These are phyloP conservation scores for Apodemus sylvaticus DNA, from an alignment of 2,113 vertebrate species.

Conservation along the genomic window DNA sequence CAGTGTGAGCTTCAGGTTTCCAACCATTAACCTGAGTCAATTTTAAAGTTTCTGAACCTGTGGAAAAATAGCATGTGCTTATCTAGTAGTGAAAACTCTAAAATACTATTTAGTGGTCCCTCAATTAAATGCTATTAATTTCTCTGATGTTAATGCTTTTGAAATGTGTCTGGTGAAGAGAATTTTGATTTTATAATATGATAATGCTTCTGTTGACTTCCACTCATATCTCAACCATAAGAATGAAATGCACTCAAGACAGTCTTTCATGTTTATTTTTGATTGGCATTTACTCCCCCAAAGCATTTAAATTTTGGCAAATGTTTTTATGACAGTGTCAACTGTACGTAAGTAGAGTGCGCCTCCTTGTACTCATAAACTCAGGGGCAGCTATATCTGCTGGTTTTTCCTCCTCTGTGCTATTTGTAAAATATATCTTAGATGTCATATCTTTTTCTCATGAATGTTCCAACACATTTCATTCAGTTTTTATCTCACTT, in stretches of 20 bases:
- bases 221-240: background rate
- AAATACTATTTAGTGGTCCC: background rate
- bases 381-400: background rate
- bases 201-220: background rate
- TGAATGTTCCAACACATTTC: background rate
- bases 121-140: background rate
- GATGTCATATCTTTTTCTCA: background rate
- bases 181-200: slow-evolving; percentile 44
- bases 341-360: background rate
- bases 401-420: background rate
- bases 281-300: background rate
- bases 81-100: background rate
- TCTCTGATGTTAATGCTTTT: background rate
- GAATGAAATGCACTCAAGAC: background rate
- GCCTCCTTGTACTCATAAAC: background rate
- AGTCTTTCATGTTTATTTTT: slow-evolving; percentile 21
- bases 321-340: background rate
- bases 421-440: slow-evolving; percentile 39
- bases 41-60: slow-evolving; percentile 5
- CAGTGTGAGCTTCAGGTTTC: background rate
- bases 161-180: slow-evolving; percentile 14
- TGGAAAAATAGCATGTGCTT: background rate
- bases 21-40: background rate
- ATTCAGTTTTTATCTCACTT: slow-evolving; percentile 20
- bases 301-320: slow-evolving; percentile 26